phyloP scores from a whole-genome alignment of 2,797 vertebrate genomes.

The Lutjanus campechanus region DNA sequence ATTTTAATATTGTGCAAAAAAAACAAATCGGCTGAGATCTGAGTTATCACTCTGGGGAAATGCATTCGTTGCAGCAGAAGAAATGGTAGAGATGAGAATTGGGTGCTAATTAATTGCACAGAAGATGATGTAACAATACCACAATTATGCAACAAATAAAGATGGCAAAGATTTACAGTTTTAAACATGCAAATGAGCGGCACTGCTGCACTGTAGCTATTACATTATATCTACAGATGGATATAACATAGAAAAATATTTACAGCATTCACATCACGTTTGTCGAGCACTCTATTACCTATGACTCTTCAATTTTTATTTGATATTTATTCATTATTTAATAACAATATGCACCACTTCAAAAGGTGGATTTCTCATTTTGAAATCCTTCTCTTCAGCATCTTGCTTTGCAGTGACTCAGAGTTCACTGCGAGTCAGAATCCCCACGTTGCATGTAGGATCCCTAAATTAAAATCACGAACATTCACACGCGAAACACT shows the following conservation, averaged over 20 bases:
- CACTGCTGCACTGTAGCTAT: neutral
- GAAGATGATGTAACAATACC: slow-evolving; percentile 50
- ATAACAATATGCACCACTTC: neutral
- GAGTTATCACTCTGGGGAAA: slow-evolving; percentile 28
- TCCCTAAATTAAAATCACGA: slow-evolving; percentile 41
- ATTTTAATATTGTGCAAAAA: neutral
- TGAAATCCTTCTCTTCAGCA: slow-evolving; percentile 1
- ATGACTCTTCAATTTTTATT: neutral
- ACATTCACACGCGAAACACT: slow-evolving; percentile 17
- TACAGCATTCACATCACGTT: neutral
- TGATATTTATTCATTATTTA: slow-evolving; percentile 18
- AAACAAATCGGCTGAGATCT: neutral
- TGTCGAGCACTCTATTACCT: neutral
- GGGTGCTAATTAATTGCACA: slow-evolving; percentile 32
- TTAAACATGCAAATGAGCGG: slow-evolving; percentile 30
- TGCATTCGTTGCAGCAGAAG: slow-evolving; percentile 15
- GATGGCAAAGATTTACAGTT: slow-evolving; percentile 17
- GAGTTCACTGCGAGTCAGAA: slow-evolving; percentile 21
- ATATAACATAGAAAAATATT: neutral
- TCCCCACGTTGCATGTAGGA: slow-evolving; percentile 3
- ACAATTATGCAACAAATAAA: slow-evolving; percentile 47
- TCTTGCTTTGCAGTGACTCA: slow-evolving; percentile 2
- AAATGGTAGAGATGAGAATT: slow-evolving; percentile 16
- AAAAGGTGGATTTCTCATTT: slow-evolving; percentile 18
- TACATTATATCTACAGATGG: neutral